A percentile compares a stretch with the other conserved stretches of the same genome.
Conservation (phyloP, 1,140 invertebrate genomes). For the Babylonia areolata region DNA sequence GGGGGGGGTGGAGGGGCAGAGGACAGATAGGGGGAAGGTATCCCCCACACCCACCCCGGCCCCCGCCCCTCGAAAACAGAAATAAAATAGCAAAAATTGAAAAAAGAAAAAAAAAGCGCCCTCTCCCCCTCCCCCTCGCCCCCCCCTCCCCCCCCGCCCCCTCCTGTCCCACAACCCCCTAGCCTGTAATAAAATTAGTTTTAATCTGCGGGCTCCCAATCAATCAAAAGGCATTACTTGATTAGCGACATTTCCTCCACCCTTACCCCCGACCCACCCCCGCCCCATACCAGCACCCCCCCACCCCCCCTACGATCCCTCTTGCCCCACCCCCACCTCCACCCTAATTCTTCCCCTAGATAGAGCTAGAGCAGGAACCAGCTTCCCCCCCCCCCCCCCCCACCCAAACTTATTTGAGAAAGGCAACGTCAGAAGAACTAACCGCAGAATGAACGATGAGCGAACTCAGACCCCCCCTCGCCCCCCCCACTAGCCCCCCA, state of each 20-base stretch:
- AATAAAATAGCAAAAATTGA: neutral
- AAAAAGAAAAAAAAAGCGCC: neutral
- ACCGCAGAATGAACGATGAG: slow-evolving; percentile 30
- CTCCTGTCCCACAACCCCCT: neutral
- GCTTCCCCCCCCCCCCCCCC: neutral
- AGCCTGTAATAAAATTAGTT: neutral
- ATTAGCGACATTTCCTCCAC: slow-evolving; percentile 24
- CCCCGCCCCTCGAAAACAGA: neutral
- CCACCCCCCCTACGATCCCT: neutral
- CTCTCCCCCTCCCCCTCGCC: neutral
- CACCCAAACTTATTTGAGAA: neutral
- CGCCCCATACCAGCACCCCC: neutral
- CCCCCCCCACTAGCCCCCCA: neutral
- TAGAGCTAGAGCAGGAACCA: too few species aligned
- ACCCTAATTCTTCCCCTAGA: too few species aligned
- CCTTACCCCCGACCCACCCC: too few species aligned
- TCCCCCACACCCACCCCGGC: too few species aligned
- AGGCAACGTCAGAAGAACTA: neutral
- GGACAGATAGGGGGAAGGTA: neutral
- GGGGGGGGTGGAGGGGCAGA: neutral
- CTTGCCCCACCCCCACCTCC: neutral
- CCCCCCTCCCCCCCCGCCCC: neutral
- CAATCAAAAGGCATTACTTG: slow-evolving; percentile 44
- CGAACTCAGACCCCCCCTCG: slow-evolving; percentile 9
- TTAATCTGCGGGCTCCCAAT: slow-evolving; percentile 18